Base-by-base conservation (phyloP, 2,888 invertebrate genomes). In the Andrena marginata region DNA sequence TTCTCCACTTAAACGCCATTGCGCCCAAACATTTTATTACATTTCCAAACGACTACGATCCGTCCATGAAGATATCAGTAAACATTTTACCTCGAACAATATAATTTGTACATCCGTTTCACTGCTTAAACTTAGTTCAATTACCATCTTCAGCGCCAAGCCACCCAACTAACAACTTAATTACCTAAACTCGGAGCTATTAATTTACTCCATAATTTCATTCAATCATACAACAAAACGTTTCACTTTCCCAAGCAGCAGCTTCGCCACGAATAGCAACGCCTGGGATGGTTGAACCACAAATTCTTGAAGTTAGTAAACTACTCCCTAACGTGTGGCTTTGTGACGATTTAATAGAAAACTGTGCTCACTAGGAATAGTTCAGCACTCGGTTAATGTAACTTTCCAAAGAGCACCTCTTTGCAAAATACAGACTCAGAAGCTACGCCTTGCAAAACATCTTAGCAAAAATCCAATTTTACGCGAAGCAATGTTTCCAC, bases 291-390 rank as follows among this genome's bases (percentile, higher is more conserved):
- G 48, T 56, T 64, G 20, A 74, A 79, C 79, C 49, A 31, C 64
- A 56, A 69, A 79, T 79, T 76, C 79, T 64, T 77, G n/a, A 51
- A 76, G 49, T 79, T 79, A 70, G 35, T 20, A 48, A 76, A 68
- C 63, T 65, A 26, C 49, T 23, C 26, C 10, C 31, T 26, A 29
- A 35, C 49, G 5, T 10, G 49, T 10, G 26, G 33, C 60, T 77
- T 51, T 67, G 77, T 49, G 20, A 31, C 42, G 51, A 67, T 67
- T 67, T 74, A 74, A 67, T 73, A 49, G 73, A 64, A 33, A 73
- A 65, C 49, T 49, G 64, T 31, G 42, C 56, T 77, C 23, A n/a
- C 8, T 4, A 16, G 13, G 16, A 48, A 70, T 71, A 71, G 72
- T 77, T 77, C 23, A 59, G 42, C n/a, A 26, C n/a, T 2, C 3